Percentiles rank a stretch among this genome's conserved stretches.
phyloP scores from a whole-genome alignment of 1,140 invertebrate genomes.

The Latrodectus geometricus region DNA sequence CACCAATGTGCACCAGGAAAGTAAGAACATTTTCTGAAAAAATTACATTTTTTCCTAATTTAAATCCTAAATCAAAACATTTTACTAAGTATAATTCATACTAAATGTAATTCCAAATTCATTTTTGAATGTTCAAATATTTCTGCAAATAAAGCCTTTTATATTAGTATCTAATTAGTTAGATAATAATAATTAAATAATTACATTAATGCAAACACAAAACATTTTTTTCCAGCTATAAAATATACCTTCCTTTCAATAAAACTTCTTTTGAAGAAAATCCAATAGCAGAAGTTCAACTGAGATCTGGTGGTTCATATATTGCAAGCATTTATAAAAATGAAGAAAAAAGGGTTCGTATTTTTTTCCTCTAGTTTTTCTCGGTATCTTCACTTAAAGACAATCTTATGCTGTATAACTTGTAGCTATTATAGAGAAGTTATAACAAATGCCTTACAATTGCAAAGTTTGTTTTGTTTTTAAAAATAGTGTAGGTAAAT shows the following conservation, averaged over 20 bases:
- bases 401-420: no score
- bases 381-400: background rate
- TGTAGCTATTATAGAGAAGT: no score
- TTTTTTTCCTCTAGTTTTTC: background rate
- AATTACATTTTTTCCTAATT: no score
- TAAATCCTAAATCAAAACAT: no score
- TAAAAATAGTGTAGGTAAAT: no score
- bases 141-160: no score
- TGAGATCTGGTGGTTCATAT: constrained; percentile 55
- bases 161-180: no score
- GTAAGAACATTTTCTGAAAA: constrained; percentile 6
- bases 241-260: constrained; percentile 31
- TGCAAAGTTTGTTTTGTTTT: no score
- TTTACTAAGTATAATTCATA: no score
- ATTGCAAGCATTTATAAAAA: constrained; percentile 36
- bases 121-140: no score
- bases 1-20: constrained; percentile 11
- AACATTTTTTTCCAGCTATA: constrained; percentile 35
- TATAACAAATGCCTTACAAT: no score
- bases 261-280: background rate
- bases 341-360: background rate
- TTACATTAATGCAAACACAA: constrained; percentile 6
- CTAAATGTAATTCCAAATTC: no score
- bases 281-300: constrained; percentile 11
- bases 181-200: background rate